Evolutionary conservation across 2,888 invertebrate genomes (phyloP).

Genomic region (Erebia ligea): DNA sequence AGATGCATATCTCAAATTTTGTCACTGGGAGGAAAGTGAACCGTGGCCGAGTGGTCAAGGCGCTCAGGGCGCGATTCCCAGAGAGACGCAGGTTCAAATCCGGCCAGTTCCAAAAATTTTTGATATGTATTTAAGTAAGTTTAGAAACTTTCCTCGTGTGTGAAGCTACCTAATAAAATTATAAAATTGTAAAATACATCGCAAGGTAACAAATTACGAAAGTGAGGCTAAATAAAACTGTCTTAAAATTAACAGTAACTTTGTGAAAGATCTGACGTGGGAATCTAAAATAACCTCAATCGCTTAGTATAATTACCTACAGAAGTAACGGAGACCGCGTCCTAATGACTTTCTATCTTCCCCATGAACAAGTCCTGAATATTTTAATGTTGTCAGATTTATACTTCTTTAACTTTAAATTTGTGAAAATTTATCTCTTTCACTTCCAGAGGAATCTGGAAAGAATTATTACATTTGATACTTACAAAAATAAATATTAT

Average conservation of each 20-base stretch:
- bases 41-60: too few relatives aligned
- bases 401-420: conserved; percentile 18
- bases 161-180: too few relatives aligned
- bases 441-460: conserved; percentile 6
- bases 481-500: neutral
- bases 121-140: too few relatives aligned
- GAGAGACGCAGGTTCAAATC: too few relatives aligned
- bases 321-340: conserved; percentile 10
- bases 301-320: conserved; percentile 21
- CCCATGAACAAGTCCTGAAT: conserved; percentile 29
- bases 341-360: conserved; percentile 27
- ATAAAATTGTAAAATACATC: too few relatives aligned
- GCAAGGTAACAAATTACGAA: neutral
- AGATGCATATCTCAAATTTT: too few relatives aligned
- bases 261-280: conserved; percentile 3
- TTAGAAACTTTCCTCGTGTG: too few relatives aligned
- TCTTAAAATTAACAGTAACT: neutral
- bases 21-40: too few relatives aligned
- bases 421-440: conserved; percentile 13
- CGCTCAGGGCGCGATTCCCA: too few relatives aligned
- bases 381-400: conserved; percentile 31
- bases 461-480: conserved; percentile 7
- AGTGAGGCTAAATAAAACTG: neutral
- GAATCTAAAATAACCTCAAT: conserved; percentile 15
- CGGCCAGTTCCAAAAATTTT: too few relatives aligned